Evolutionary conservation across 2,797 vertebrate species (phyloP).

Genomic region (Microcaecilia unicolor): DNA sequence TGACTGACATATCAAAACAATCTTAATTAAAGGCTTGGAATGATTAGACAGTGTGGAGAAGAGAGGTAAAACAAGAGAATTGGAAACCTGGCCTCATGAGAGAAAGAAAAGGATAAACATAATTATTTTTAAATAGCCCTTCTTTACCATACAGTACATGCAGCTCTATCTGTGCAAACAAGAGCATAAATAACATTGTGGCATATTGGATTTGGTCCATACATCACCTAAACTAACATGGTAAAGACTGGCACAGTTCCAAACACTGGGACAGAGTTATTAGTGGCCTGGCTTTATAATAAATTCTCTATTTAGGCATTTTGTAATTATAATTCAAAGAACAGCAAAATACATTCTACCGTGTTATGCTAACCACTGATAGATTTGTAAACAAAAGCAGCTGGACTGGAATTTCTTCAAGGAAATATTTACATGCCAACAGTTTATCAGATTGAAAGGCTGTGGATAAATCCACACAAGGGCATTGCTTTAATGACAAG

Average conservation of each 20-base stretch:
- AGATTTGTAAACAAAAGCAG: slow-evolving; percentile 69
- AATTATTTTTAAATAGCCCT: slow-evolving; percentile 23
- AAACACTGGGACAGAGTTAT: slow-evolving; percentile 47
- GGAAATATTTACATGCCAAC: slow-evolving; percentile 62
- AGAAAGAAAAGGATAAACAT: slow-evolving; percentile 21
- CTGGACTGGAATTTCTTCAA: slow-evolving; percentile 65
- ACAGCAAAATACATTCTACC: slow-evolving; percentile 39
- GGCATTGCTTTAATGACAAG: slow-evolving; percentile 46
- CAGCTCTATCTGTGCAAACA: slow-evolving; percentile 15
- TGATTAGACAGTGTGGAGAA: slow-evolving; percentile 19
- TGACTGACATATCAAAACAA: slow-evolving; percentile 38
- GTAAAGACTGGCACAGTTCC: slow-evolving; percentile 22
- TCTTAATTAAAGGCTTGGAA: slow-evolving; percentile 36
- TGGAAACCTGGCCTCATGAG: slow-evolving; percentile 8
- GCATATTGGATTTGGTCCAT: background rate
- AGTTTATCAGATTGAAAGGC: slow-evolving; percentile 62
- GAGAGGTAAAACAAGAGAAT: slow-evolving; percentile 16
- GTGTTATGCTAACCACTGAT: slow-evolving; percentile 59
- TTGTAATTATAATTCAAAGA: slow-evolving; percentile 57
- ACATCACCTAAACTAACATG: slow-evolving; percentile 18
- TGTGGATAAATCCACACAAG: slow-evolving; percentile 54
- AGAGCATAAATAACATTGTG: slow-evolving; percentile 8
- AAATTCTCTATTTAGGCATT: slow-evolving; percentile 54
- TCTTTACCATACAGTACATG: slow-evolving; percentile 14
- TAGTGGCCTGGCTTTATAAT: slow-evolving; percentile 42